These are phyloP conservation scores for Agrotis clavis DNA, from an alignment of 2,888 invertebrate species.

Conservation along the genomic window DNA sequence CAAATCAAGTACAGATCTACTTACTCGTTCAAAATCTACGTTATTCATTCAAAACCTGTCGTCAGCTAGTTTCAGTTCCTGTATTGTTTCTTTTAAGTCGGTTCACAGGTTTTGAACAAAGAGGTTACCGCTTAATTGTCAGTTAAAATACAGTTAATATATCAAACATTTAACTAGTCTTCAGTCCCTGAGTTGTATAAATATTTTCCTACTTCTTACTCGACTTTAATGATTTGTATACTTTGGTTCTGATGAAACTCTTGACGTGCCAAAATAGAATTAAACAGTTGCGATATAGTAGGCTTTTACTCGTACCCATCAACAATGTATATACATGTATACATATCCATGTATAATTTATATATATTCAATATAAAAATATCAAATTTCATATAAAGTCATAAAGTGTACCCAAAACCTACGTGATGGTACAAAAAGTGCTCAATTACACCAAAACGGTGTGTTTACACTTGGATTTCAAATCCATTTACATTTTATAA, in stretches of 20 bases:
- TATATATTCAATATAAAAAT: constrained; percentile 91
- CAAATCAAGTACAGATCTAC: constrained; percentile 81
- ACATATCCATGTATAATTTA: constrained; percentile 91
- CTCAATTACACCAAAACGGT: constrained; percentile 87
- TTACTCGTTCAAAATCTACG: constrained; percentile 85
- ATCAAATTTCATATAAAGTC: constrained; percentile 91
- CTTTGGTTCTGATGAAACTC: constrained; percentile 91
- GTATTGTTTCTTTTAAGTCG: constrained; percentile 83
- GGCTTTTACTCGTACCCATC: constrained; percentile 90
- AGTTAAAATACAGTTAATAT: constrained; percentile 90
- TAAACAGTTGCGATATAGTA: constrained; percentile 91
- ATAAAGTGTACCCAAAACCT: constrained; percentile 92
- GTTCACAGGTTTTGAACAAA: constrained; percentile 90
- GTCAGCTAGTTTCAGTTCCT: constrained; percentile 87
- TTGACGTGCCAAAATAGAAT: constrained; percentile 91
- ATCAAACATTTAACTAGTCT: constrained; percentile 91
- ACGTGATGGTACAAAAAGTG: constrained; percentile 91
- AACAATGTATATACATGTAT: constrained; percentile 91
- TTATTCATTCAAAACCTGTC: constrained; percentile 89
- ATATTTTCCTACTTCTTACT: constrained; percentile 91
- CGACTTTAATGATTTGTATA: constrained; percentile 91
- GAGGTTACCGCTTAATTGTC: constrained; percentile 87
- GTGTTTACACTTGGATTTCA: constrained; percentile 86
- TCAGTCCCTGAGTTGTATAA: constrained; percentile 91
- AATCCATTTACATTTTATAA: constrained; percentile 87